Conservation (phyloP, 2,113 vertebrate genomes). For the Nibea coibor region DNA sequence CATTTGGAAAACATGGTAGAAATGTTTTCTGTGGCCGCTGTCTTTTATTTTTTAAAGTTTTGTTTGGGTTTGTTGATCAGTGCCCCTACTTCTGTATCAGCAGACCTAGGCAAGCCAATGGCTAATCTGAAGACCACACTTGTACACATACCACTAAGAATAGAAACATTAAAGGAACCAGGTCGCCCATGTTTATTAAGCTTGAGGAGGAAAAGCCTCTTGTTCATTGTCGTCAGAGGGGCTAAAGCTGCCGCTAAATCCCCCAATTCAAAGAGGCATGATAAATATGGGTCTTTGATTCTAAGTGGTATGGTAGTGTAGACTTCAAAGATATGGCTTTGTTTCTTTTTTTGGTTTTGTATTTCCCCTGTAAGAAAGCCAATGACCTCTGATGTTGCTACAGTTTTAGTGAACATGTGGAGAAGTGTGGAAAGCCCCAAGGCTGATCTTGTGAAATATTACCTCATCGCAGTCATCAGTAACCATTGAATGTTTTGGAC, state of each 20-base stretch:
- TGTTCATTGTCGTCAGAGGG: slow-evolving; percentile 11
- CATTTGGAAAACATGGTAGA: slow-evolving; percentile 73
- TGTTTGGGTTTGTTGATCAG: slow-evolving; percentile 80
- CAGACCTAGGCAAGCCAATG: slow-evolving; percentile 67
- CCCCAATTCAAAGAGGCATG: slow-evolving; percentile 29
- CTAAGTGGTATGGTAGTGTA: slow-evolving; percentile 70
- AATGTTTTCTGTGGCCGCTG: slow-evolving; percentile 72
- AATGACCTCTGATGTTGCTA: slow-evolving; percentile 47
- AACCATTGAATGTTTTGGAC: slow-evolving; percentile 19
- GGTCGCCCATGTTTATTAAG: slow-evolving; percentile 59
- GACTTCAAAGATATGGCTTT: slow-evolving; percentile 62
- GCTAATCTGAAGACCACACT: slow-evolving; percentile 69
- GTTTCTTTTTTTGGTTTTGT: slow-evolving; percentile 46
- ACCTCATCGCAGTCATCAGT: slow-evolving; percentile 20
- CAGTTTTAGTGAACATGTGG: slow-evolving; percentile 56
- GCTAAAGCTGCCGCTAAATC: slow-evolving; percentile 12
- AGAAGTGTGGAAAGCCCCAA: slow-evolving; percentile 68
- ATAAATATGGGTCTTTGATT: slow-evolving; percentile 65
- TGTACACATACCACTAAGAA: slow-evolving; percentile 66
- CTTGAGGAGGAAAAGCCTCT: slow-evolving; percentile 27
- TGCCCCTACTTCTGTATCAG: slow-evolving; percentile 65
- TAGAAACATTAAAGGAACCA: slow-evolving; percentile 2
- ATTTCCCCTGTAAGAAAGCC: slow-evolving; percentile 51
- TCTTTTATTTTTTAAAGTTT: slow-evolving; percentile 50
- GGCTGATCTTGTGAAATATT: slow-evolving; percentile 32